These are phyloP conservation scores for Napeogenes sylphis DNA, from an alignment of 2,888 invertebrate species.

Conservation along the genomic window DNA sequence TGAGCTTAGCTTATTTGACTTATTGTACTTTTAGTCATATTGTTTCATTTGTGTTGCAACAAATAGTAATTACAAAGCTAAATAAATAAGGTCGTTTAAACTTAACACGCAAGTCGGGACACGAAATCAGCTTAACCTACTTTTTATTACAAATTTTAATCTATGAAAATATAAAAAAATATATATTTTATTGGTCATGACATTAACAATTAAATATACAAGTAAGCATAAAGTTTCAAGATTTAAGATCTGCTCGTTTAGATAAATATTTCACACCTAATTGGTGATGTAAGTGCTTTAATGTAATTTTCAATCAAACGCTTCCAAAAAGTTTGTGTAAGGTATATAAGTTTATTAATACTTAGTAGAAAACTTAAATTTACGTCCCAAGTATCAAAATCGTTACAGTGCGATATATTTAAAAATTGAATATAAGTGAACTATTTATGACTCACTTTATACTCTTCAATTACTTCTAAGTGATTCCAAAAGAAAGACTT, in stretches of 20 bases:
- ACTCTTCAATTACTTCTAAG: too few species aligned
- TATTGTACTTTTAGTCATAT: not conserved
- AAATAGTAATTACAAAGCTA: constrained; percentile 15
- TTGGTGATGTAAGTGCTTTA: not conserved
- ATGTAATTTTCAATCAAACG: not conserved
- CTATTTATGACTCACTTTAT: too few species aligned
- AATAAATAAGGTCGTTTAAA: constrained; percentile 19
- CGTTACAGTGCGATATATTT: too few species aligned
- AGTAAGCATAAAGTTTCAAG: not conserved
- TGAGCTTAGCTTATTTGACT: too few species aligned
- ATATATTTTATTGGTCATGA: too few species aligned
- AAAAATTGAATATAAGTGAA: too few species aligned
- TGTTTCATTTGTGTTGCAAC: not conserved
- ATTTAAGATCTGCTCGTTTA: too few species aligned
- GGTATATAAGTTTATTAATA: not conserved
- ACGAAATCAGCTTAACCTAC: not conserved
- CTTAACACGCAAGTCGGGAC: constrained; percentile 19
- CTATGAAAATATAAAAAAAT: not conserved
- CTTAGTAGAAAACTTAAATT: too few species aligned
- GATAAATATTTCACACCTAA: too few species aligned
- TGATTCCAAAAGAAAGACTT: too few species aligned
- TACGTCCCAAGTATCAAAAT: too few species aligned
- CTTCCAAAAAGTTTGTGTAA: not conserved
- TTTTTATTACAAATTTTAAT: constrained; percentile 4
- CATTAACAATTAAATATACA: too few species aligned